phyloP scores from a whole-genome alignment of 2,113 vertebrate species.

The Rousettus leschenaultii region DNA sequence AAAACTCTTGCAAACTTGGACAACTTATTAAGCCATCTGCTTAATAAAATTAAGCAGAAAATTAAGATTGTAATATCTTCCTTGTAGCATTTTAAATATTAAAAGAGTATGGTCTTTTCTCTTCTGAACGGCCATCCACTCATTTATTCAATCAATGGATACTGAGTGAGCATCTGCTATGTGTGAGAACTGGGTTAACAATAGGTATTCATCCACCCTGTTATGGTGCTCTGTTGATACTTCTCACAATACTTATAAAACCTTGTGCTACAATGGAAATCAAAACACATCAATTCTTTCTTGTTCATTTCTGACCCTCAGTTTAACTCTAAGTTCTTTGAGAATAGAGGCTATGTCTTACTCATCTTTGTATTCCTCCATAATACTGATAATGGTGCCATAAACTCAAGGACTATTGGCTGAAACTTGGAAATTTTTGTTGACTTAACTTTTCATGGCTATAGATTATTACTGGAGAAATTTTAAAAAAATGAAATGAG shows the following conservation, averaged over 20 bases:
- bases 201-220: background rate
- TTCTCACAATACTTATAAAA: background rate
- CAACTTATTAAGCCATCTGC: background rate
- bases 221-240: background rate
- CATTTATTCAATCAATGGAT: background rate
- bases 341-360: background rate
- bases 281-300: background rate
- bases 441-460: background rate
- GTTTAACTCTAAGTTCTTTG: background rate
- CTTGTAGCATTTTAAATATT: background rate
- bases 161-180: background rate
- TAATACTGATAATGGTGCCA: background rate
- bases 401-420: background rate
- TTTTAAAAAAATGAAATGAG: background rate
- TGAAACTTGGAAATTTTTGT: background rate
- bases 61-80: background rate
- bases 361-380: background rate
- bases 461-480: background rate
- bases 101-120: background rate
- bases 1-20: background rate
- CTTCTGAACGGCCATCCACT: background rate
- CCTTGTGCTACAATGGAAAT: background rate
- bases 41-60: no score
- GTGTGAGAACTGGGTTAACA: background rate
- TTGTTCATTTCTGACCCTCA: background rate